Evolutionary conservation across 2,888 invertebrate genomes (phyloP).

Genomic region (Cheilosia scutellata): DNA sequence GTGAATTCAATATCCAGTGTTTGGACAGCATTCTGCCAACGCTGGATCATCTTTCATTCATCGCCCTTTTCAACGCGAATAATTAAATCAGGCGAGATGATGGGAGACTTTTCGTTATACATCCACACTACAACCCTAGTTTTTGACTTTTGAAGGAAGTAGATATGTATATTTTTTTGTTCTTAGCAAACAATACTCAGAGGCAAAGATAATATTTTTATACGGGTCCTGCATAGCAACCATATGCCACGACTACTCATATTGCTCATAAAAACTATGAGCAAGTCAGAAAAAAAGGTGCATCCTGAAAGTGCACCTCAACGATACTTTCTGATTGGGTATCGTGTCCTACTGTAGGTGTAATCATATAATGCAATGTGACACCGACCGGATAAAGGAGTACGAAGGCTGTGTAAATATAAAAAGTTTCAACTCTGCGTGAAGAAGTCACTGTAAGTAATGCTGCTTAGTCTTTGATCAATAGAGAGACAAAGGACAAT

Average conservation of each 20-base stretch:
- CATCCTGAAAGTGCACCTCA: conserved; percentile 18
- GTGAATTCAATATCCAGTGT: conserved; percentile 53
- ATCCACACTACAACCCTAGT: conserved; percentile 15
- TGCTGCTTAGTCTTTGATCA: conserved; percentile 61
- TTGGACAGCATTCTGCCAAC: conserved; percentile 31
- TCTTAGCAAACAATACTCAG: conserved; percentile 19
- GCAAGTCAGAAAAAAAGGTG: conserved; percentile 41
- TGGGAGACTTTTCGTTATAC: neutral
- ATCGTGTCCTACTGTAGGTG: conserved; percentile 34
- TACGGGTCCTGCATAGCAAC: conserved; percentile 63
- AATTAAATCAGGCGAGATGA: conserved; percentile 55
- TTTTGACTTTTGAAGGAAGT: conserved; percentile 44
- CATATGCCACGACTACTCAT: conserved; percentile 65
- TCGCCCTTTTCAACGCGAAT: conserved; percentile 29
- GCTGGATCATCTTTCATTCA: conserved; percentile 58
- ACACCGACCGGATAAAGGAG: conserved; percentile 72
- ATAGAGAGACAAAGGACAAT: conserved; percentile 34
- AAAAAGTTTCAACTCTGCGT: conserved; percentile 46
- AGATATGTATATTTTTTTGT: conserved; percentile 18
- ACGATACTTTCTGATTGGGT: conserved; percentile 42
- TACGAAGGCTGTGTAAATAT: conserved; percentile 47
- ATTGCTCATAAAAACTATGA: conserved; percentile 48
- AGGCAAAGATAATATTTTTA: conserved; percentile 35
- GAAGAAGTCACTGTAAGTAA: conserved; percentile 55
- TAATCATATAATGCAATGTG: conserved; percentile 54